Percentiles rank a stretch among this genome's conserved stretches.
These are phyloP conservation scores for Cyaniris semiargus DNA, from an alignment of 2,888 invertebrate species.

Conservation along the genomic window DNA sequence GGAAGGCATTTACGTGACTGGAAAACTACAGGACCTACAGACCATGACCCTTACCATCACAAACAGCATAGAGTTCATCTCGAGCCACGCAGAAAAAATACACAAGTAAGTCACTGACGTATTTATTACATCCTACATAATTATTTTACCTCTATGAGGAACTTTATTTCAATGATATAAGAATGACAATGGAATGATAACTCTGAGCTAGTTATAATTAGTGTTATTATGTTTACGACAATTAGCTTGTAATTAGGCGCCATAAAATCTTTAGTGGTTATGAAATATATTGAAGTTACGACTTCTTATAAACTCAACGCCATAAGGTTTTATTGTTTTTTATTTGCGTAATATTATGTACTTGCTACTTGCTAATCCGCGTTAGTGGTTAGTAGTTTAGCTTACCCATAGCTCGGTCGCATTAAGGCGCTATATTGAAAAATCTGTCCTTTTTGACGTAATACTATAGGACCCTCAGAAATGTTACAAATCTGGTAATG, in stretches of 20 bases:
- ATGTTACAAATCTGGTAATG: too few relatives aligned
- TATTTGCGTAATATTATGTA: not conserved
- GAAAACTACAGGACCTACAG: constrained; percentile 58
- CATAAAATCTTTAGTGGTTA: not conserved
- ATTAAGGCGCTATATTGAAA: too few relatives aligned
- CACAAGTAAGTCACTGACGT: constrained; percentile 56
- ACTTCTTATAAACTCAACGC: not conserved
- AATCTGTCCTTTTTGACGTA: too few relatives aligned
- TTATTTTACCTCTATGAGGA: not conserved
- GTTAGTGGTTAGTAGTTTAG: not conserved
- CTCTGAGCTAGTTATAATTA: not conserved
- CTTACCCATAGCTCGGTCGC: too few relatives aligned
- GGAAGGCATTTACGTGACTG: constrained; percentile 52
- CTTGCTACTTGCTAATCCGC: not conserved
- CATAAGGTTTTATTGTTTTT: not conserved
- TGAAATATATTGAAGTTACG: not conserved
- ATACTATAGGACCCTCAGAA: too few relatives aligned
- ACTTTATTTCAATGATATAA: not conserved
- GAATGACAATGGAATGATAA: not conserved
- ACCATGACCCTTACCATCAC: constrained; percentile 62
- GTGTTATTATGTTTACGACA: not conserved
- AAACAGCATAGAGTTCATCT: constrained; percentile 60
- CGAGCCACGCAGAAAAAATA: constrained; percentile 59
- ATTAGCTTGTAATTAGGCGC: not conserved
- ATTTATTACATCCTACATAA: not conserved